phyloP scores from a whole-genome alignment of 2,888 invertebrate species.

The Ophonus ardosiacus region DNA sequence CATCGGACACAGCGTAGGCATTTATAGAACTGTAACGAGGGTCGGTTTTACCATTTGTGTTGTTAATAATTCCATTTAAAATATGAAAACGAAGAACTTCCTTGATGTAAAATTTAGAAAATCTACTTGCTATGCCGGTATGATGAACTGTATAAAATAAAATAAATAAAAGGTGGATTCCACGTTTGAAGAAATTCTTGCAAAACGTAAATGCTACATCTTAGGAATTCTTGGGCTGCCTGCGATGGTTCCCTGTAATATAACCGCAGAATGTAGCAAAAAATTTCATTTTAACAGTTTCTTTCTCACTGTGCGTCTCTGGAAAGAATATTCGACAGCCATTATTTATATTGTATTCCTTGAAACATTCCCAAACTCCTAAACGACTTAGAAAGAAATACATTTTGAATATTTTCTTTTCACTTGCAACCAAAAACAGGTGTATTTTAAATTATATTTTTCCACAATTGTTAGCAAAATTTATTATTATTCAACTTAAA shows the following conservation, averaged over 20 bases:
- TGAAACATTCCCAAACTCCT: background rate
- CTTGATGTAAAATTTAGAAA: background rate
- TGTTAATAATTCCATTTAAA: too few relatives aligned
- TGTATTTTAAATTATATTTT: too few relatives aligned
- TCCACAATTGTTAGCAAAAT: too few relatives aligned
- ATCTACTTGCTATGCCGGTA: background rate
- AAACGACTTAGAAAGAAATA: background rate
- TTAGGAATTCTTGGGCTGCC: slow-evolving; percentile 14
- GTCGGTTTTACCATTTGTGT: too few relatives aligned
- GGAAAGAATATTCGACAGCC: slow-evolving; percentile 12
- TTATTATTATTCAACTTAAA: too few relatives aligned
- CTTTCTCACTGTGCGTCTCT: background rate
- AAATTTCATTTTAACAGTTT: slow-evolving; percentile 36
- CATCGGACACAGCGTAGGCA: too few relatives aligned
- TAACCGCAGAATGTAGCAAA: slow-evolving; percentile 16
- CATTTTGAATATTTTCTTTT: too few relatives aligned
- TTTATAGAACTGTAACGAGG: too few relatives aligned
- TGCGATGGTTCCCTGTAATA: background rate
- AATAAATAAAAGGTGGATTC: background rate
- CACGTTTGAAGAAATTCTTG: background rate
- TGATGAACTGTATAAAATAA: background rate
- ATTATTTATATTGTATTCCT: slow-evolving; percentile 34
- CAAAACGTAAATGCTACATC: background rate
- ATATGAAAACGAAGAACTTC: too few relatives aligned
- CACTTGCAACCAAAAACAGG: too few relatives aligned